These are phyloP conservation scores for Drosophila recens DNA, from an alignment of 2,888 invertebrate species.

Conservation along the genomic window DNA sequence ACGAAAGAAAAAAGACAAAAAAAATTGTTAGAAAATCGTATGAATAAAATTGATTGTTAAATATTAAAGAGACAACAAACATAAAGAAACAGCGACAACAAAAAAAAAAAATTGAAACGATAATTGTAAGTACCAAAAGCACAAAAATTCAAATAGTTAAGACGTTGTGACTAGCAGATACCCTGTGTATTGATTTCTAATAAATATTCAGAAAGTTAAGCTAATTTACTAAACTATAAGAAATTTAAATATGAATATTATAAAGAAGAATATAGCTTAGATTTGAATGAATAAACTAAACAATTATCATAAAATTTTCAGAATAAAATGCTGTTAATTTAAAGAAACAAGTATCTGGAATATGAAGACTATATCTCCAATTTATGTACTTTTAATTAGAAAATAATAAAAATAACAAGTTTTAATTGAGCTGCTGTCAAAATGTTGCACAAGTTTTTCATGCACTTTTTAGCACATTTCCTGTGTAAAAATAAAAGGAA, in stretches of 20 bases:
- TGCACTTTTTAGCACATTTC: not conserved
- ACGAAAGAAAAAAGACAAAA: constrained; percentile 11
- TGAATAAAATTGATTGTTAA: constrained; percentile 49
- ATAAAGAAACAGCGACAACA: constrained; percentile 4
- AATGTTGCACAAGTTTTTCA: not conserved
- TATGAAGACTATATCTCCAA: not conserved
- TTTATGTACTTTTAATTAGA: not conserved
- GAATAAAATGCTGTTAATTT: not conserved
- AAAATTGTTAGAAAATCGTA: constrained; percentile 13
- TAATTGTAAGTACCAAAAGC: constrained; percentile 10
- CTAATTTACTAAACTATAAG: not conserved
- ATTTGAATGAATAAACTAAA: no score
- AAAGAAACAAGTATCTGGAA: not conserved
- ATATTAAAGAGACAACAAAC: constrained; percentile 33
- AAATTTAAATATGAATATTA: no score
- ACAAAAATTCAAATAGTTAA: not conserved
- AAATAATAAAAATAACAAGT: not conserved
- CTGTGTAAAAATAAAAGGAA: constrained; percentile 7
- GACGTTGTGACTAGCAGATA: constrained; percentile 1
- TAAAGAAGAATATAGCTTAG: no score
- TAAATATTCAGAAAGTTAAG: not conserved
- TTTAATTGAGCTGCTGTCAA: not conserved
- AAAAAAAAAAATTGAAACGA: constrained; percentile 25
- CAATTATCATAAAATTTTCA: not conserved
- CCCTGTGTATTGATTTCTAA: not conserved